Conservation (phyloP, 1,140 invertebrate genomes). For the Heliconius congener region DNA sequence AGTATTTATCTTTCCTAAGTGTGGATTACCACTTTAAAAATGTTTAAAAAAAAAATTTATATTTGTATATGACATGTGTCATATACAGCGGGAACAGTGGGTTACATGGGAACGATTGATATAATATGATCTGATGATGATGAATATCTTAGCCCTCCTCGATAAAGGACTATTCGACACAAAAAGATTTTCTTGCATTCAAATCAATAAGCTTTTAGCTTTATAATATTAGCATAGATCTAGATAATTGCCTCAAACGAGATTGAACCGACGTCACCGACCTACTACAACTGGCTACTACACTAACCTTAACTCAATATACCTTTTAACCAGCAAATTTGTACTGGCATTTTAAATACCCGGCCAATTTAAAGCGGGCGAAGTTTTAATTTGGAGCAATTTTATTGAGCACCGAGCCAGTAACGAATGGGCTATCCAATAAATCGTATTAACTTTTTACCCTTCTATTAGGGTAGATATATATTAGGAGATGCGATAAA, state of each 20-base stretch:
- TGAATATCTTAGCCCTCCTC: too few relatives aligned
- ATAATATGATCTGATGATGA: too few relatives aligned
- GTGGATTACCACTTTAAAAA: too few relatives aligned
- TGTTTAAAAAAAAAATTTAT: too few relatives aligned
- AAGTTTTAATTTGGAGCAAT: conserved; percentile 29
- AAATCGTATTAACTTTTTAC: conserved; percentile 31
- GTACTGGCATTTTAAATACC: conserved; percentile 22
- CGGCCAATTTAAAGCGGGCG: conserved; percentile 18
- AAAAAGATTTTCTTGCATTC: too few relatives aligned
- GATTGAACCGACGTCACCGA: not conserved
- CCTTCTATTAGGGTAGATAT: not conserved
- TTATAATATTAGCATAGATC: too few relatives aligned
- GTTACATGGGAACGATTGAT: too few relatives aligned
- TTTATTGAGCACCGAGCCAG: conserved; percentile 24
- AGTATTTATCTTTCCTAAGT: too few relatives aligned
- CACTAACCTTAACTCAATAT: not conserved
- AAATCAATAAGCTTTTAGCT: too few relatives aligned
- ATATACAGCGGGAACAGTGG: too few relatives aligned
- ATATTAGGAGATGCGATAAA: not conserved
- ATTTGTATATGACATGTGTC: too few relatives aligned
- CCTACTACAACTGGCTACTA: not conserved
- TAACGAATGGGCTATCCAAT: conserved; percentile 30
- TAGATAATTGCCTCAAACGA: not conserved
- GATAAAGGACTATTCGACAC: too few relatives aligned
- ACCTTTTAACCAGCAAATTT: conserved; percentile 21